phyloP scores from a whole-genome alignment of 2,888 invertebrate species.

The Sycophila texana region DNA sequence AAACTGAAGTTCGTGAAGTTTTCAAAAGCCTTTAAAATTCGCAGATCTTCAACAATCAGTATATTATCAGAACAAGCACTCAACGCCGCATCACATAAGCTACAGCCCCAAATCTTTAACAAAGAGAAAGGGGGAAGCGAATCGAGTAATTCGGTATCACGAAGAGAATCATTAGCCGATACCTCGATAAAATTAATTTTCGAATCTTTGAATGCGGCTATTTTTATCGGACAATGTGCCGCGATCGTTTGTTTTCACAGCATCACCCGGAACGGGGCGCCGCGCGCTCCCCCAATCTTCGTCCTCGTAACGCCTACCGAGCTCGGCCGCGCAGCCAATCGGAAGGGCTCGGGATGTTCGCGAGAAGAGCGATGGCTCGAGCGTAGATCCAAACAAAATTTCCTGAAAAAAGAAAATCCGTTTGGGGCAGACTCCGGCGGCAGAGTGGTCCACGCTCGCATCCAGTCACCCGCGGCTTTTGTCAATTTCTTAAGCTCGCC shows the following conservation, averaged over 20 bases:
- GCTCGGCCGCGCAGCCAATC: slow-evolving; percentile 64
- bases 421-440: neutral
- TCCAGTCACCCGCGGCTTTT: neutral
- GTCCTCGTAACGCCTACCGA: slow-evolving; percentile 66
- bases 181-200: slow-evolving; percentile 5
- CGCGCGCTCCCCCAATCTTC: slow-evolving; percentile 59
- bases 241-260: slow-evolving; percentile 65
- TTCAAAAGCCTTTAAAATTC: too few relatives aligned
- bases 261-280: slow-evolving; percentile 60
- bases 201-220: slow-evolving; percentile 16
- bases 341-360: slow-evolving; percentile 29
- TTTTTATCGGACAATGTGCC: slow-evolving; percentile 62
- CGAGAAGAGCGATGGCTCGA: neutral
- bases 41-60: too few relatives aligned
- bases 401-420: slow-evolving; percentile 33
- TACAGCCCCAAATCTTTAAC: too few relatives aligned
- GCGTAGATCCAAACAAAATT: neutral
- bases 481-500: neutral
- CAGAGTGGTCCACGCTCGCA: neutral
- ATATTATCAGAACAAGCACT: too few relatives aligned
- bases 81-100: too few relatives aligned
- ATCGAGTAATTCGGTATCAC: neutral
- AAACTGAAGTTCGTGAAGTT: too few relatives aligned
- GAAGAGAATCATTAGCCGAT: slow-evolving; percentile 20
- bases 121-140: neutral